These are phyloP conservation scores for Erebia palarica DNA, from an alignment of 2,888 invertebrate species.

Conservation along the genomic window DNA sequence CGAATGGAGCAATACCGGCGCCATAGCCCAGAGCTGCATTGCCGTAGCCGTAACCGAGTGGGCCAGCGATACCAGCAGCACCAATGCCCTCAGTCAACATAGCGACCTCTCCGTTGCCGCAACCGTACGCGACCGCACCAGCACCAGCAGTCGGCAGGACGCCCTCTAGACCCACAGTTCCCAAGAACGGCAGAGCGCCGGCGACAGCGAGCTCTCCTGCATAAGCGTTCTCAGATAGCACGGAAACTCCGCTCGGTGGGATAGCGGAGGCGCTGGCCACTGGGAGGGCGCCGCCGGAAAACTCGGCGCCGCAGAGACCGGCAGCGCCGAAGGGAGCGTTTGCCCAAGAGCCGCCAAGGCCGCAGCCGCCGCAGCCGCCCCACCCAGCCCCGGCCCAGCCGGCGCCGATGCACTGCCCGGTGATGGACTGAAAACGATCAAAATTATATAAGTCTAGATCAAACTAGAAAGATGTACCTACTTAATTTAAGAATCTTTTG, in stretches of 20 bases:
- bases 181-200: conserved; percentile 48
- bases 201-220: conserved; percentile 46
- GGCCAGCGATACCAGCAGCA: conserved; percentile 37
- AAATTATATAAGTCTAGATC: too few species aligned
- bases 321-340: too few species aligned
- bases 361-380: conserved; percentile 24
- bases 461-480: too few species aligned
- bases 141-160: conserved; percentile 45
- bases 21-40: conserved; percentile 28
- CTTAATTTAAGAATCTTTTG: too few species aligned
- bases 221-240: conserved; percentile 50
- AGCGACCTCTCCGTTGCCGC: conserved; percentile 45
- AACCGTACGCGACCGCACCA: conserved; percentile 45
- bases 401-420: conserved; percentile 36
- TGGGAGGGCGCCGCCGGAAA: conserved; percentile 43
- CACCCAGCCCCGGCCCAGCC: conserved; percentile 10
- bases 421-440: conserved; percentile 40
- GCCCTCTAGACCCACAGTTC: conserved; percentile 47
- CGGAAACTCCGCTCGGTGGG: conserved; percentile 45
- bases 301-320: conserved; percentile 30
- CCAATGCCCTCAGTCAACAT: conserved; percentile 42
- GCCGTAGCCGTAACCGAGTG: conserved; percentile 18
- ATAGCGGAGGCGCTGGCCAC: conserved; percentile 49
- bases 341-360: too few species aligned
- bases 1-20: conserved; percentile 21